A percentile compares a stretch with the other conserved stretches of the same genome.
These are phyloP conservation scores for Oncopeltus fasciatus DNA, from an alignment of 1,140 invertebrate genomes.

Conservation along the genomic window DNA sequence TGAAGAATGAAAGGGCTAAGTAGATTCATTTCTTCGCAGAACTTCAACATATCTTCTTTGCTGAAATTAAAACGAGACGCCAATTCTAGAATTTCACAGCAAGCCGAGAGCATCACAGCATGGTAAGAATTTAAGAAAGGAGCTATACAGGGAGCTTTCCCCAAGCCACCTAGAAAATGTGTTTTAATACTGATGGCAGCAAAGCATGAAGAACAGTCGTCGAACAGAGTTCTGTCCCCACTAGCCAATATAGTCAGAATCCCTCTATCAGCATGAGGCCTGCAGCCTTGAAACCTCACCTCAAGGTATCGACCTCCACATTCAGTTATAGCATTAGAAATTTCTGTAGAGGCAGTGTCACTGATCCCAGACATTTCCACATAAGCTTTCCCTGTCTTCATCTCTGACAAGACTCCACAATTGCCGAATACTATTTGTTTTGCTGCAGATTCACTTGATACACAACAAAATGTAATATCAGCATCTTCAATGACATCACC, in stretches of 20 bases:
- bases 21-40: too few species aligned
- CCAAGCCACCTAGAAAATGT: too few species aligned
- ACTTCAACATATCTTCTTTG: too few species aligned
- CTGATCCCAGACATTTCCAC: constrained; percentile 95
- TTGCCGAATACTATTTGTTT: constrained; percentile 91
- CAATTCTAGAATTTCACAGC: too few species aligned
- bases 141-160: too few species aligned
- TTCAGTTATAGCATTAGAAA: constrained; percentile 50
- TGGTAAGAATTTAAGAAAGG: too few species aligned
- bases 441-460: constrained; percentile 79
- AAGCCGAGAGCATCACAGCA: too few species aligned
- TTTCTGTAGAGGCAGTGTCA: constrained; percentile 81
- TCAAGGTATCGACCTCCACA: constrained; percentile 85
- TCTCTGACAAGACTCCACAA: constrained; percentile 77
- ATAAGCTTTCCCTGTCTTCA: constrained; percentile 68
- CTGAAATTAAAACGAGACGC: too few species aligned
- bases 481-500: constrained; percentile 80
- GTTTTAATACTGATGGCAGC: constrained; percentile 22
- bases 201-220: constrained; percentile 87
- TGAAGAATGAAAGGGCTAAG: too few species aligned
- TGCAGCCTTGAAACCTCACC: constrained; percentile 71
- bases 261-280: constrained; percentile 54
- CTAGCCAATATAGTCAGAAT: constrained; percentile 72
- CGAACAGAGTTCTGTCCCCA: constrained; percentile 74
- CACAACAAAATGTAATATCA: constrained; percentile 90